A percentile compares a stretch with the other conserved stretches of the same genome.
Evolutionary conservation across 2,888 invertebrate genomes (phyloP).

Genomic region (Chirona hameri): DNA sequence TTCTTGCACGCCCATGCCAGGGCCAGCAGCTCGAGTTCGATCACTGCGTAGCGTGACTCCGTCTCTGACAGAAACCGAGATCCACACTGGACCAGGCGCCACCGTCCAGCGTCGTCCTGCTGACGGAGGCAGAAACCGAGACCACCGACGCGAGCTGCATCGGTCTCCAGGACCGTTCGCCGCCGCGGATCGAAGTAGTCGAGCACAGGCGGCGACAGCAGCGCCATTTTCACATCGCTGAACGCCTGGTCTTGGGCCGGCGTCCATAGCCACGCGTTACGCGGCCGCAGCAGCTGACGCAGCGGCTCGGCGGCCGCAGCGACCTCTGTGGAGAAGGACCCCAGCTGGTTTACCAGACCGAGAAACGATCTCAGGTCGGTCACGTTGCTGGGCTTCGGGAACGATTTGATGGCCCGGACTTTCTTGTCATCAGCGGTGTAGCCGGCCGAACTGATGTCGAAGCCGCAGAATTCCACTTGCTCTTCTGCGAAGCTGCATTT

Average conservation of each 20-base stretch:
- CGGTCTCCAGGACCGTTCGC: constrained; percentile 31
- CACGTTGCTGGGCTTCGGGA: constrained; percentile 30
- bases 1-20: too few species aligned
- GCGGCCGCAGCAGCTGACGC: constrained; percentile 33
- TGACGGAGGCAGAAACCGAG: constrained; percentile 31
- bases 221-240: constrained; percentile 29
- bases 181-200: constrained; percentile 25
- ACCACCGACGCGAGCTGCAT: constrained; percentile 30
- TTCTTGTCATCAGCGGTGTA: constrained; percentile 4
- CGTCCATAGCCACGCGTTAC: constrained; percentile 32
- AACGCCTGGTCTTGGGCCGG: constrained; percentile 34
- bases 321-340: constrained; percentile 28
- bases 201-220: constrained; percentile 28
- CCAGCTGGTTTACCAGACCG: constrained; percentile 34
- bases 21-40: too few species aligned
- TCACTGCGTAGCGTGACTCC: constrained; percentile 30
- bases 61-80: constrained; percentile 30
- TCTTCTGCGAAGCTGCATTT: not conserved
- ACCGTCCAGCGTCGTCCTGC: not conserved
- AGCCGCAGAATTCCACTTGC: not conserved
- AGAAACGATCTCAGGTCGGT: constrained; percentile 34
- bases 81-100: constrained; percentile 28
- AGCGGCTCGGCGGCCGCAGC: constrained; percentile 30
- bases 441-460: not conserved
- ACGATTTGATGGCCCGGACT: not conserved